Evolutionary conservation across 35 echinoderm and acorn worm species (phyloP), one percentile per base, ranked within the genome.

Genomic region (Eucidaris tribuloides): DNA sequence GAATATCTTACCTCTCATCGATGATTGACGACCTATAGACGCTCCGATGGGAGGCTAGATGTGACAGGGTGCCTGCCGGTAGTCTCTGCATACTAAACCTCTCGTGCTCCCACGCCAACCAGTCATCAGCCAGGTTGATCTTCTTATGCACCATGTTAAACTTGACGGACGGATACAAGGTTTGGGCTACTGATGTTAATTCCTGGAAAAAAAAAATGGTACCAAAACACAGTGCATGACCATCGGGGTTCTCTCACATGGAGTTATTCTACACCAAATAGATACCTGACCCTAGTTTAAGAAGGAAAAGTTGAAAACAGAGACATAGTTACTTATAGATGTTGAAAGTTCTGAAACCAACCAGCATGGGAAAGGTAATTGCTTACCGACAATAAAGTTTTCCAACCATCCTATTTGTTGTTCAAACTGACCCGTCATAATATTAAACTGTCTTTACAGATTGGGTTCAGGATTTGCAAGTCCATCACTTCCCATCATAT

Each of bases 61-160:
- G 89, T 2, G 94, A 97, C 0, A 97, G 31, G 11, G 90, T 92
- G 20, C 86, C 90, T 29, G 94, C 94, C 15, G 94, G 85, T 41
- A 97, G 65, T 50, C 90, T 52, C 3, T 86, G 80, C 64, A 97
- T 97, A 46, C 94, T 97, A 49, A 97, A 97, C 42, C 94, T 65
- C 66, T 97, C 94, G 48, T 97, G 94, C 46, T 97, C 94, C 94
- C 94, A 97, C 0, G 94, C 90, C 77, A 97, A 80, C 78, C 92
- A 85, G 61, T 97, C 94, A 44, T 97, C 94, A 33, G 90, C 94
- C 32, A 97, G 35, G 86, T 97, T 97, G 22, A 97, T 97, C 45
- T 91, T 91, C 83, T 97, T 97, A 60, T 97, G 94, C 3, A 92
- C 79, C 90, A 97, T 97, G n/a, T 82, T 93, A 86, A 92, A 89